Evolutionary conservation across 2,113 vertebrate species (phyloP).

Genomic region (Odocoileus virginianus): DNA sequence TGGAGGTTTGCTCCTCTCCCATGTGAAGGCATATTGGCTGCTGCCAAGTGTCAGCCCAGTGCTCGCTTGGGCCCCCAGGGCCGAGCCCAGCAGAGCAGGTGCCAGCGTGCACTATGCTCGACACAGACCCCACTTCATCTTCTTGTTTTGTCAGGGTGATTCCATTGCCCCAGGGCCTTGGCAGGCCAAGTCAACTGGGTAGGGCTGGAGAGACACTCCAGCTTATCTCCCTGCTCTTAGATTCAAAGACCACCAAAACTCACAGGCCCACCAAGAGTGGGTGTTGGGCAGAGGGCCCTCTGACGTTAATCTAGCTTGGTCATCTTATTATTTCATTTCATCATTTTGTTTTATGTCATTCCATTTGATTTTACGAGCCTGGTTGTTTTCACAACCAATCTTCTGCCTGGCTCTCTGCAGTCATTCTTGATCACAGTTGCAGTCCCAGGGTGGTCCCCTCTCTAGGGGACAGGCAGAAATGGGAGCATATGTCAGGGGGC

Average conservation of each 20-base stretch:
- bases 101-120: not conserved
- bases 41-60: not conserved
- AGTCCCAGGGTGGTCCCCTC: not conserved
- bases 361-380: not conserved
- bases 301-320: not conserved
- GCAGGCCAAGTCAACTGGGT: not conserved
- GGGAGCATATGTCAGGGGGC: conserved; percentile 21
- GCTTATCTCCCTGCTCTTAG: not conserved
- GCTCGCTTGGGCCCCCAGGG: not conserved
- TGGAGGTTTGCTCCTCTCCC: not conserved
- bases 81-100: not conserved
- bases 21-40: not conserved
- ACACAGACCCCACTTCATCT: not conserved
- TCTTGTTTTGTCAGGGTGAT: not conserved
- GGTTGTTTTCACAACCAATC: not conserved
- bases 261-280: not conserved
- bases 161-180: not conserved
- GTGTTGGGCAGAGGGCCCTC: not conserved
- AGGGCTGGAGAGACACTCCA: not conserved
- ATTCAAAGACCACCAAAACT: not conserved
- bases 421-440: conserved; percentile 42
- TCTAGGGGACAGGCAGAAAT: not conserved
- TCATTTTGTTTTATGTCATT: not conserved
- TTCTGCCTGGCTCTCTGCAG: conserved; percentile 9
- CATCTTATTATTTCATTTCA: conserved; percentile 7